A percentile compares a stretch with the other conserved stretches of the same genome.
phyloP scores from a whole-genome alignment of 2,113 vertebrate genomes.

The cat (Felis catus) region DNA sequence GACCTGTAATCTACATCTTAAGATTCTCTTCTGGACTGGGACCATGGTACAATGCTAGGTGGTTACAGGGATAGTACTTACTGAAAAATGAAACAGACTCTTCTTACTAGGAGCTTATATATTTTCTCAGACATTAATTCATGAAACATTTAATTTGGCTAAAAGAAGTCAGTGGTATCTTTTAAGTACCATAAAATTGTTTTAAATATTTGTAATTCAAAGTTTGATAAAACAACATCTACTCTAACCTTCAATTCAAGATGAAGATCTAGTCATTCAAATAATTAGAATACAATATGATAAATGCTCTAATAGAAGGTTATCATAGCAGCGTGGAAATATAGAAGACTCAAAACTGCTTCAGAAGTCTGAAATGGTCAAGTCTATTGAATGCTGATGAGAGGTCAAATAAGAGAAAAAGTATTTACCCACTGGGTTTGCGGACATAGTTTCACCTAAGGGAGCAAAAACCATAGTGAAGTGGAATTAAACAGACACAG shows the following conservation, averaged over 20 bases:
- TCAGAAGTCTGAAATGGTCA: not conserved
- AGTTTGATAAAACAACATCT: not conserved
- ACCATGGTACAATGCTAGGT: not conserved
- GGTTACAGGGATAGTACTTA: not conserved
- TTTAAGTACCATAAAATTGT: not conserved
- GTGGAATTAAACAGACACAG: not conserved
- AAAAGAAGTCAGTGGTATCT: not conserved
- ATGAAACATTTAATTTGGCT: not conserved
- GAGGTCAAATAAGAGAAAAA: not conserved
- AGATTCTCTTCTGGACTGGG: not conserved
- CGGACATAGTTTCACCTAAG: not conserved
- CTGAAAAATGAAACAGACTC: not conserved
- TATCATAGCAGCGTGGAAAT: not conserved
- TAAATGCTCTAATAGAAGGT: not conserved
- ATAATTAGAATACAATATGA: not conserved
- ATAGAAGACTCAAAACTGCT: not conserved
- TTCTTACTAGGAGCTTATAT: not conserved
- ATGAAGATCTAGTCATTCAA: not conserved
- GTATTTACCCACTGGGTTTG: not conserved
- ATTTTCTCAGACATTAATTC: not conserved
- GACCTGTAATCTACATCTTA: not conserved
- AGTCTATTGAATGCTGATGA: not conserved
- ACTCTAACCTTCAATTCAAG: not conserved
- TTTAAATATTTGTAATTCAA: constrained; percentile 2
- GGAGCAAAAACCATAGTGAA: not conserved